phyloP scores from a whole-genome alignment of 2,113 vertebrate species.

The Myxocyprinus asiaticus region DNA sequence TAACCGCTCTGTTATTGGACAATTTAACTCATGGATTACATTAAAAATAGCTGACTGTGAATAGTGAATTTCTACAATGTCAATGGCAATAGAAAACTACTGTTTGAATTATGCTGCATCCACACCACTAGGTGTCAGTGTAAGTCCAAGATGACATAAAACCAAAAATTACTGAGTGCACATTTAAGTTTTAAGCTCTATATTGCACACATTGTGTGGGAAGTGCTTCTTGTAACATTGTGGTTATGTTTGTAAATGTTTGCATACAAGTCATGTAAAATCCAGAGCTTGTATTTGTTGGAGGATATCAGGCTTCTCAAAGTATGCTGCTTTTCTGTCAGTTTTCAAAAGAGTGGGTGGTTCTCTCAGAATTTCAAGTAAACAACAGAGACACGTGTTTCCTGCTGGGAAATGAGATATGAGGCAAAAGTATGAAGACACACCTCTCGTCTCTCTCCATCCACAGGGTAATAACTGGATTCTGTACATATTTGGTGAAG shows the following conservation, averaged over 20 bases:
- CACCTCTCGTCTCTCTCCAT: not conserved
- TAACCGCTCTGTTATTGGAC: no score
- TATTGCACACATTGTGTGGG: no score
- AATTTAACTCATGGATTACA: no score
- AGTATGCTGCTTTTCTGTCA: not conserved
- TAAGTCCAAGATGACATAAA: no score
- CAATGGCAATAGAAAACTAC: no score
- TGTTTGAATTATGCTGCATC: no score
- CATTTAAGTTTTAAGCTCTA: no score
- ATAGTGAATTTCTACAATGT: no score
- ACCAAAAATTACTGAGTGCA: no score
- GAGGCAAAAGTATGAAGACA: conserved; percentile 9
- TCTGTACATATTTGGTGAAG: conserved; percentile 1
- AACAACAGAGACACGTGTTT: conserved; percentile 21
- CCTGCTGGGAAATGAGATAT: conserved; percentile 35
- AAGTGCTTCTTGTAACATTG: not conserved
- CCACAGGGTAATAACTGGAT: not conserved
- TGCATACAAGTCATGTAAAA: not conserved
- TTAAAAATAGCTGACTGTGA: no score
- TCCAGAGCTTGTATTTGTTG: not conserved
- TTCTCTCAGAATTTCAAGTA: conserved; percentile 3
- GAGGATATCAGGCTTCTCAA: not conserved
- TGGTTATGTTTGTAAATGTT: not conserved
- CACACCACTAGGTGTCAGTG: no score
- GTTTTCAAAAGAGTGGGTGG: conserved; percentile 2